Evolutionary conservation across 2,797 vertebrate genomes (phyloP).

Genomic region (Coilia nasus): DNA sequence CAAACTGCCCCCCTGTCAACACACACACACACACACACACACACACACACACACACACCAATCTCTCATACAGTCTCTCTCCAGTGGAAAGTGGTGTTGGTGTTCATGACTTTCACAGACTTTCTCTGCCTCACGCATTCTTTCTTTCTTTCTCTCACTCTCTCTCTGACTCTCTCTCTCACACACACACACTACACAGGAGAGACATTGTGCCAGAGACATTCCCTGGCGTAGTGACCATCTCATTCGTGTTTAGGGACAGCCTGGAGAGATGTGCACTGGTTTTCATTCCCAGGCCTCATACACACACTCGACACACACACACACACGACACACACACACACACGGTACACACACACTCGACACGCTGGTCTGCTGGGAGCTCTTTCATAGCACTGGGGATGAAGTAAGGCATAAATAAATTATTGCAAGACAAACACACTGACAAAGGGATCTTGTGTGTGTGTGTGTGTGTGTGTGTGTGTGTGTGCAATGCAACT

Average conservation of each 20-base stretch:
- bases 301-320: too few species aligned
- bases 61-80: too few species aligned
- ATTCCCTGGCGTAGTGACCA: too few species aligned
- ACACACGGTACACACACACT: background rate
- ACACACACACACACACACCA: background rate
- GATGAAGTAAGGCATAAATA: background rate
- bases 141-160: background rate
- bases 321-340: background rate
- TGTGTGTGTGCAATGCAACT: background rate
- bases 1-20: background rate
- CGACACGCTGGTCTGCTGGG: background rate
- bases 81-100: background rate
- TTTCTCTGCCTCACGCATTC: background rate
- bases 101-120: slow-evolving; percentile 4
- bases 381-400: background rate
- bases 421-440: background rate
- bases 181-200: too few species aligned
- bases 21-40: background rate
- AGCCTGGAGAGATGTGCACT: too few species aligned
- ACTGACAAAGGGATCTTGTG: background rate
- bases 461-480: too few species aligned
- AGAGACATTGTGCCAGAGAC: too few species aligned
- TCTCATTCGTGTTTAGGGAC: too few species aligned
- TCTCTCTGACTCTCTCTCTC: background rate
- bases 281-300: too few species aligned